These are phyloP conservation scores for Lasioglossum albipes DNA, from an alignment of 1,140 invertebrate species.

Conservation along the genomic window DNA sequence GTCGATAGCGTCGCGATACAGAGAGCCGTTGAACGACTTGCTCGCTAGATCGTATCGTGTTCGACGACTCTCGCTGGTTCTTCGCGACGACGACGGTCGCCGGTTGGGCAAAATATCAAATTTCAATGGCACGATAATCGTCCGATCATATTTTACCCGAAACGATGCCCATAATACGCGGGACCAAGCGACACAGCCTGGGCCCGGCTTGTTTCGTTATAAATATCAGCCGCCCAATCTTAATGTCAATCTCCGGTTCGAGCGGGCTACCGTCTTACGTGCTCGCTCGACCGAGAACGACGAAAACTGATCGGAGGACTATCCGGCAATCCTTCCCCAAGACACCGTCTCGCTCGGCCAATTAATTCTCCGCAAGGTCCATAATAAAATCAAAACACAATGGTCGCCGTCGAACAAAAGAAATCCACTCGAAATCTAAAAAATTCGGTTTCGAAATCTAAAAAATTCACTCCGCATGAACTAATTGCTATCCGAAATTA, in stretches of 20 bases:
- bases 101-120: conserved; percentile 14
- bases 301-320: conserved; percentile 37
- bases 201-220: conserved; percentile 35
- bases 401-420: too few species aligned
- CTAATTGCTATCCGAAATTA: too few species aligned
- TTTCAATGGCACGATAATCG: conserved; percentile 28
- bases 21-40: background rate
- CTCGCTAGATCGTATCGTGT: background rate
- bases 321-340: background rate
- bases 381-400: background rate
- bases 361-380: conserved; percentile 59
- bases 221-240: conserved; percentile 58
- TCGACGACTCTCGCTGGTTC: background rate
- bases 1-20: too few species aligned
- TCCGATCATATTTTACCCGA: conserved; percentile 19
- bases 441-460: too few species aligned
- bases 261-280: conserved; percentile 71
- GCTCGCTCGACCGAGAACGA: conserved; percentile 54
- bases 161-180: conserved; percentile 12
- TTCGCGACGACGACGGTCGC: too few species aligned
- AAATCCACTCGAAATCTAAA: too few species aligned
- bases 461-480: too few species aligned
- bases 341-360: conserved; percentile 13
- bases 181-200: background rate
- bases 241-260: conserved; percentile 65